A percentile compares a stretch with the other conserved stretches of the same genome.
phyloP scores from a whole-genome alignment of 2,113 vertebrate genomes.

The Mola mola region DNA sequence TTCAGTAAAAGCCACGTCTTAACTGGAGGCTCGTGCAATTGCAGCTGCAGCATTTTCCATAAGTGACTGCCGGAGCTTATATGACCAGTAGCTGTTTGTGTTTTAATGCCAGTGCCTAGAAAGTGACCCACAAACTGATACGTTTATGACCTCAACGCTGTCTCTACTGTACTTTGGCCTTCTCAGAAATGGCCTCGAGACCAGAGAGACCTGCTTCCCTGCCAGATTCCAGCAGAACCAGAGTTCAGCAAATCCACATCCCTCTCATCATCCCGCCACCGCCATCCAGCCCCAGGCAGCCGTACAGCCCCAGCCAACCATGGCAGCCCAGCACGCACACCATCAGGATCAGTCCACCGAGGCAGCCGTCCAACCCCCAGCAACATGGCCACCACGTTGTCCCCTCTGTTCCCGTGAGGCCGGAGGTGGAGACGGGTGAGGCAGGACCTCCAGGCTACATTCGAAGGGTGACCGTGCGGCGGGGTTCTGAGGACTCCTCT shows the following conservation, averaged over 20 bases:
- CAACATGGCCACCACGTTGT: conserved; percentile 32
- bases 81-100: background rate
- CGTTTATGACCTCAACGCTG: background rate
- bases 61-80: too few relatives aligned
- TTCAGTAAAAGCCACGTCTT: conserved; percentile 5
- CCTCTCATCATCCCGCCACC: conserved; percentile 71
- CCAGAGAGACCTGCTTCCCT: conserved; percentile 56
- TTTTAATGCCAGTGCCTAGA: background rate
- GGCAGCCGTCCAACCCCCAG: conserved; percentile 45
- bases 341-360: conserved; percentile 27
- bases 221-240: conserved; percentile 57
- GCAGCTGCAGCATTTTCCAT: background rate
- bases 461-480: conserved; percentile 81
- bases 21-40: background rate
- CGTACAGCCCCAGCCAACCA: conserved; percentile 43
- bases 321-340: conserved; percentile 46
- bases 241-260: conserved; percentile 76
- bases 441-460: conserved; percentile 90
- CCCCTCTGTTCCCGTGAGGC: conserved; percentile 32
- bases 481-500: conserved; percentile 76
- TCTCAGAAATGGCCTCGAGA: conserved; percentile 56
- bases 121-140: background rate
- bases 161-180: conserved; percentile 28
- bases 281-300: conserved; percentile 47
- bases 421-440: conserved; percentile 87